A percentile compares a stretch with the other conserved stretches of the same genome.
These are phyloP conservation scores for Sitodiplosis mosellana DNA, from an alignment of 1,140 invertebrate genomes.

Conservation along the genomic window DNA sequence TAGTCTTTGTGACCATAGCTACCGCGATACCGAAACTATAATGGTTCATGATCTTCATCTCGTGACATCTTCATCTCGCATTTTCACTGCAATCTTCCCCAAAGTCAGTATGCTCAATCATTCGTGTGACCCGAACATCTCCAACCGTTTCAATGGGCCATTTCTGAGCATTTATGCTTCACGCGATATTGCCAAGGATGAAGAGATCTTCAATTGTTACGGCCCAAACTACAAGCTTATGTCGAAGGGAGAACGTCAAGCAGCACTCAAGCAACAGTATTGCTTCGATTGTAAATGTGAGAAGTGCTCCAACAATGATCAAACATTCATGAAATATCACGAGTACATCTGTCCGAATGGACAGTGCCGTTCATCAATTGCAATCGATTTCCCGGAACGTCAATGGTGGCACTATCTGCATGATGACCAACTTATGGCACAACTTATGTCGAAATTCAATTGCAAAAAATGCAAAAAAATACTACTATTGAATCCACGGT, in stretches of 20 bases:
- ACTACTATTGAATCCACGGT: too few species aligned
- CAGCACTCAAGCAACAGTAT: slow-evolving; percentile 13
- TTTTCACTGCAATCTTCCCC: slow-evolving; percentile 5
- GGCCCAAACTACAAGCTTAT: slow-evolving; percentile 15
- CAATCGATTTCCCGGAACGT: too few species aligned
- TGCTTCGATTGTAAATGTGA: slow-evolving; percentile 19
- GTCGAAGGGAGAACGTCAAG: slow-evolving; percentile 12
- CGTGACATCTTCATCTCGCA: not conserved
- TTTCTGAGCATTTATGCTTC: slow-evolving; percentile 8
- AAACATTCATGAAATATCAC: too few species aligned
- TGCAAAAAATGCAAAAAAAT: too few species aligned
- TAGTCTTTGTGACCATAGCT: not conserved
- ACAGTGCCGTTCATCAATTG: too few species aligned
- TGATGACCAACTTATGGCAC: too few species aligned
- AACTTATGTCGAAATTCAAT: too few species aligned
- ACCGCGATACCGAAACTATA: not conserved
- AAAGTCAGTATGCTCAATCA: slow-evolving; percentile 4
- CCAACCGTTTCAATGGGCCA: slow-evolving; percentile 1
- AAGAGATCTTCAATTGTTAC: slow-evolving; percentile 24
- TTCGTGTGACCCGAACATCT: slow-evolving; percentile 2
- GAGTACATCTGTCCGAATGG: too few species aligned
- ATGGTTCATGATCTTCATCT: not conserved
- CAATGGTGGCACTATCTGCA: too few species aligned
- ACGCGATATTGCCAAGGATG: slow-evolving; percentile 14
- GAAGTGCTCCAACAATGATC: not conserved